These are phyloP conservation scores for Melanocharis versteri DNA, from an alignment of 2,113 vertebrate genomes.

Conservation along the genomic window DNA sequence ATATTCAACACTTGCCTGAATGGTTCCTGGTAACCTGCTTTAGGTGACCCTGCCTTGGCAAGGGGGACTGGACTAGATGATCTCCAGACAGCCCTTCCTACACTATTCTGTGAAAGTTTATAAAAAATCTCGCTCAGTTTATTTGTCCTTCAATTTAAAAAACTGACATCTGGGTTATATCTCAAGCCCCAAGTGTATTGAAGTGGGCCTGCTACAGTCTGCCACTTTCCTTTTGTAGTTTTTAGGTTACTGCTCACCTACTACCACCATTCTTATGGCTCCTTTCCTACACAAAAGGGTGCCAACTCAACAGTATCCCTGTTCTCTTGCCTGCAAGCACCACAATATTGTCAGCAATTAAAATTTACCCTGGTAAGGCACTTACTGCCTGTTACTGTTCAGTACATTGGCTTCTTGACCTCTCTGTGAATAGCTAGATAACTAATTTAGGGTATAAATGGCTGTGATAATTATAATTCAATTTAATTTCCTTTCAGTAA, in stretches of 20 bases:
- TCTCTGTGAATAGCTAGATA: not conserved
- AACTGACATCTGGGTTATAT: not conserved
- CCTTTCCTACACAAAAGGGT: not conserved
- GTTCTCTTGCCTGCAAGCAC: not conserved
- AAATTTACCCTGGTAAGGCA: slow-evolving; percentile 20
- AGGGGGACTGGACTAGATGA: not conserved
- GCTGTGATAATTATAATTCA: slow-evolving; percentile 35
- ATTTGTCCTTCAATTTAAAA: not conserved
- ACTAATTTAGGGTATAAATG: slow-evolving; percentile 42
- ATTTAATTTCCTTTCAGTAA: slow-evolving; percentile 48
- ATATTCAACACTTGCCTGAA: too few species aligned
- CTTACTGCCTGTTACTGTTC: slow-evolving; percentile 17
- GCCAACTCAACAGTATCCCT: not conserved
- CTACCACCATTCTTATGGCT: not conserved
- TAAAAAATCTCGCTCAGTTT: not conserved
- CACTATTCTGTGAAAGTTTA: not conserved
- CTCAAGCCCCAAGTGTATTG: not conserved
- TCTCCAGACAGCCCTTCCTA: not conserved
- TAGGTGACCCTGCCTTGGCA: not conserved
- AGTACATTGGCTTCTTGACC: slow-evolving; percentile 39
- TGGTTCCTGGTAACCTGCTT: accelerated
- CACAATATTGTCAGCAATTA: slow-evolving; percentile 1
- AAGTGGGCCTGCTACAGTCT: not conserved
- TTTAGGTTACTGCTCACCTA: not conserved
- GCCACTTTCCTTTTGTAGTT: slow-evolving; percentile 4